These are phyloP conservation scores for Miichthys miiuy DNA, from an alignment of 2,797 vertebrate species.

Conservation along the genomic window DNA sequence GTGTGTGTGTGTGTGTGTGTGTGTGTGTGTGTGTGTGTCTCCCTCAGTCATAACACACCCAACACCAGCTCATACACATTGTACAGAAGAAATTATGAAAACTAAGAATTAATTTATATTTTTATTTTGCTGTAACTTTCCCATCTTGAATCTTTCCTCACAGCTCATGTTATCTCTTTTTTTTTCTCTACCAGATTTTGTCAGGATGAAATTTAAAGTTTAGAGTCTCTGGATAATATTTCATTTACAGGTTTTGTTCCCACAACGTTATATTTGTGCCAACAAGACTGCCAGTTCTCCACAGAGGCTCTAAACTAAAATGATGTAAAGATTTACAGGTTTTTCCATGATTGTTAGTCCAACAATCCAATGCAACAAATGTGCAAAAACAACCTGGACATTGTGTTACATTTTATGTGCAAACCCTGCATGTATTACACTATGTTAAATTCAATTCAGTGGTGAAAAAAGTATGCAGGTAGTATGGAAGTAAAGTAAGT, in stretches of 20 bases:
- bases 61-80: too few species aligned
- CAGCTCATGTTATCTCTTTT: background rate
- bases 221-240: background rate
- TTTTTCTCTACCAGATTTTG: background rate
- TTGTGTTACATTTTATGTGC: background rate
- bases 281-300: constrained; percentile 17
- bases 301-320: background rate
- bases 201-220: background rate
- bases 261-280: background rate
- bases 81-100: background rate
- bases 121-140: background rate
- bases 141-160: background rate
- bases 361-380: background rate
- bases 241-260: background rate
- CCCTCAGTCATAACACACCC: too few species aligned
- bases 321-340: background rate
- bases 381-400: background rate
- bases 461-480: background rate
- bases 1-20: constrained; percentile 19
- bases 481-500: too few species aligned
- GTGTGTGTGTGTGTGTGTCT: constrained; percentile 9
- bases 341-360: background rate
- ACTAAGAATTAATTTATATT: background rate
- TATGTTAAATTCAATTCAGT: background rate
- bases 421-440: background rate